Conservation (phyloP, 2,113 vertebrate genomes). For the Petromus typicus region DNA sequence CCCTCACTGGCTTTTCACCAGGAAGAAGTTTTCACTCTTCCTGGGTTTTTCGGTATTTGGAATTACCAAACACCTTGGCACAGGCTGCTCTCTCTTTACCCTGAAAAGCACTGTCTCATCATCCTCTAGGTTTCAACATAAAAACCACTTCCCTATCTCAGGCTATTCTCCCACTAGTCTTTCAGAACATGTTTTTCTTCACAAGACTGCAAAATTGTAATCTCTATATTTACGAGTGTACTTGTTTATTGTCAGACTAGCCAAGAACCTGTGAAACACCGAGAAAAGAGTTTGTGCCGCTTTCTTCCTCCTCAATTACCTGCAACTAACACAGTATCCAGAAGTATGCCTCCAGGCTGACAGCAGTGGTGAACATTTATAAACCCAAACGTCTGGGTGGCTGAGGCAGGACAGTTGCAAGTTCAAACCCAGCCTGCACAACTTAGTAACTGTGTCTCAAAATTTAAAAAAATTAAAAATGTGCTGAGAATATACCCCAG, state of each 20-base stretch:
- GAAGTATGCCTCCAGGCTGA: background rate
- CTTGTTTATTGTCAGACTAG: background rate
- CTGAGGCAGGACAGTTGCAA: background rate
- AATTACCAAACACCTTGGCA: background rate
- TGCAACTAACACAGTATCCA: background rate
- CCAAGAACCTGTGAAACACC: background rate
- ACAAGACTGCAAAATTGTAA: background rate
- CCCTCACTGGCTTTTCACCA: background rate
- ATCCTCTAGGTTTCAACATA: background rate
- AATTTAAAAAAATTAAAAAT: background rate
- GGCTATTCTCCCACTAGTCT: background rate
- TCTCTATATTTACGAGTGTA: background rate
- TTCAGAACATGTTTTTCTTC: background rate
- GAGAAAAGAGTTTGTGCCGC: background rate
- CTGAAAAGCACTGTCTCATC: background rate
- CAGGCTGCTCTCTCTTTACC: background rate
- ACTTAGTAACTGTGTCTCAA: background rate
- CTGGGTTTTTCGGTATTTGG: background rate
- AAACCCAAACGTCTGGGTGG: background rate
- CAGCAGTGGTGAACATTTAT: background rate
- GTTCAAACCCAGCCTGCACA: background rate
- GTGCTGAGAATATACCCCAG: background rate
- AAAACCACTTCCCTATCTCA: constrained; percentile 1
- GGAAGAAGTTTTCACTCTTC: background rate
- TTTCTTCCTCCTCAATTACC: background rate